Evolutionary conservation across 2,888 invertebrate genomes (phyloP), one percentile per base, ranked within the genome.

Genomic region (Nemotelus nigrinus): DNA sequence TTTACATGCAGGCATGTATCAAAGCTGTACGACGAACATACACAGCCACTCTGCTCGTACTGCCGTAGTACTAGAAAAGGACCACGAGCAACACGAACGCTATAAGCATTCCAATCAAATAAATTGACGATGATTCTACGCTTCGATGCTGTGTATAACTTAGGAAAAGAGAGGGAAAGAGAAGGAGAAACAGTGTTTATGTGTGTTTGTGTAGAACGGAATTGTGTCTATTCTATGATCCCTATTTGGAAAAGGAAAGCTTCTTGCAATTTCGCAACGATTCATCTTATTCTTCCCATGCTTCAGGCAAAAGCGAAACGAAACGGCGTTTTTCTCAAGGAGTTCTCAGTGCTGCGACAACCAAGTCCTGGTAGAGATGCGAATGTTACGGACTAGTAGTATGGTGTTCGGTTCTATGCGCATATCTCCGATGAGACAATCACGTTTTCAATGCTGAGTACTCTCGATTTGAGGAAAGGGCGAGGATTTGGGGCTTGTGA

Each of bases 61-160:
- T 25, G 1, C 25, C 25, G 25, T 50, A 50, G 25, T 67, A 48
- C 48, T 50, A 7, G 39, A 43, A 47, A 53, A 50, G 53, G 48
- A 68, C 47, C 43, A 55, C 41, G 70, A 55, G 10, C 3, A 47
- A 47, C 70, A 70, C 10, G 48, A 55, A 72, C 58, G 76, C 70
- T 67, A 77, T 67, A 72, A 78, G 74, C 78, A 78, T 78, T 77
- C 78, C 72, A 77, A 78, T 77, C 76, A 78, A 77, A 78, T 77
- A 78, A 78, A 78, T 78, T 78, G 78, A 70, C 68, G 68, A 76
- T 72, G 76, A 78, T 71, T 76, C 78, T 67, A 68, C 65, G 55
- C 65, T 65, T 65, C 65, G 25, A 65, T 65, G 65, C 50, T 70
- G 55, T 48, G 55, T 55, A 63, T 68, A 71, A 47, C 25, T 25